Percentiles rank a stretch among this genome's conserved stretches.
Conservation (phyloP, 2,888 invertebrate genomes). For the Cordilura impudica region DNA sequence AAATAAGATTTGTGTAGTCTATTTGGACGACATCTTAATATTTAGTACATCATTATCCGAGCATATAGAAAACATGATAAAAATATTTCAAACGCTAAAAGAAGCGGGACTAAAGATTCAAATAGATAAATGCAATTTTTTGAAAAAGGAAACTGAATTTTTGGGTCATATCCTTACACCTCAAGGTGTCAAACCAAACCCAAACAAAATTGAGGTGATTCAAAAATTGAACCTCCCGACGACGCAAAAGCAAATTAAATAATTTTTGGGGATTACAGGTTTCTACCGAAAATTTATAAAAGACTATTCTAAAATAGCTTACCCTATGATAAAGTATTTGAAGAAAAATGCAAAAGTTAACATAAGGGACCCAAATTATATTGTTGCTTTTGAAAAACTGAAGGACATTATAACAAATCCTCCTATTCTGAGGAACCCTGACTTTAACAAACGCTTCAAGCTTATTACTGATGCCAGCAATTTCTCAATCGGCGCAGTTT, state of each 20-base stretch:
- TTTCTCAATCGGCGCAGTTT: constrained; percentile 9
- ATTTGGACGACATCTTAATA: constrained; percentile 13
- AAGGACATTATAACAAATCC: too few relatives aligned
- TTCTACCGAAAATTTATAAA: too few relatives aligned
- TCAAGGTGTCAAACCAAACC: background rate
- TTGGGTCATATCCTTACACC: background rate
- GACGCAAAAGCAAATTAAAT: background rate
- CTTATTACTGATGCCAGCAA: constrained; percentile 15
- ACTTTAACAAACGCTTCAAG: constrained; percentile 17
- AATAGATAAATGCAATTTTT: constrained; percentile 7
- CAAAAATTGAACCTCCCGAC: constrained; percentile 4
- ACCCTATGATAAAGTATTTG: background rate
- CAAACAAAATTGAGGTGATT: constrained; percentile 1
- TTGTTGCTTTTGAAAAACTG: background rate
- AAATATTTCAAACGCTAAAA: background rate
- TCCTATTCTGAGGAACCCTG: constrained; percentile 9
- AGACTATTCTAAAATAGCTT: background rate
- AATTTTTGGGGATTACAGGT: too few relatives aligned
- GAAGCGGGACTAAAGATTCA: constrained; percentile 8
- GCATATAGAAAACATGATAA: background rate
- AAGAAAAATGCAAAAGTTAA: background rate
- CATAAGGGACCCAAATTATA: too few relatives aligned
- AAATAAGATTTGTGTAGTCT: too few relatives aligned
- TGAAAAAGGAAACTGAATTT: constrained; percentile 15
- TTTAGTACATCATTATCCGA: constrained; percentile 11